Conservation (phyloP, 2,797 vertebrate species). For the Anguilla marmorata region DNA sequence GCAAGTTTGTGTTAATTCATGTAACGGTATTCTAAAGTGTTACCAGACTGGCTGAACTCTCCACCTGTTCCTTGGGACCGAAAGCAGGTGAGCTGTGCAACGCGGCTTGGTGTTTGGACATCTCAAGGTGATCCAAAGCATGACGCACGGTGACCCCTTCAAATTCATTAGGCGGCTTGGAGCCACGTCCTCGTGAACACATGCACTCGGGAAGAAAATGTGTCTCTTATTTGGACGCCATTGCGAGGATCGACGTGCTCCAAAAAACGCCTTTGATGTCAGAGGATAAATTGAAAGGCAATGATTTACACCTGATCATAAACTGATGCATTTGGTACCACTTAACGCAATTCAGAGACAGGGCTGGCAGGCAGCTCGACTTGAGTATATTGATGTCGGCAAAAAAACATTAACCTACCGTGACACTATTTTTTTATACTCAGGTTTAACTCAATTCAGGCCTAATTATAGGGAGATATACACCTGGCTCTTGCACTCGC, state of each 20-base stretch:
- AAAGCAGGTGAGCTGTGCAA: not conserved
- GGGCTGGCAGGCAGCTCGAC: constrained; percentile 26
- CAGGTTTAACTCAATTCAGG: constrained; percentile 66
- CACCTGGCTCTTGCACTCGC: constrained; percentile 71
- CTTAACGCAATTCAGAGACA: constrained; percentile 23
- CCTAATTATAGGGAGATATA: constrained; percentile 71
- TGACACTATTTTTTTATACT: constrained; percentile 62
- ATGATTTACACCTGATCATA: constrained; percentile 53
- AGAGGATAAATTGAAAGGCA: constrained; percentile 44
- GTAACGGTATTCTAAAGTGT: not conserved
- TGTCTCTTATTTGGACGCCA: constrained; percentile 42
- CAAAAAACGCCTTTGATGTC: constrained; percentile 51
- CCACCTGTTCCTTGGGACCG: not conserved
- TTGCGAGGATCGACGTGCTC: constrained; percentile 34
- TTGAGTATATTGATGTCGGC: constrained; percentile 28
- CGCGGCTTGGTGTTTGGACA: not conserved
- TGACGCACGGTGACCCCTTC: constrained; percentile 10
- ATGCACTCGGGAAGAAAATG: constrained; percentile 40
- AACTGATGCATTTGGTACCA: constrained; percentile 42
- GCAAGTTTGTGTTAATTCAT: too few relatives aligned
- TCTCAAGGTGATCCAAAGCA: not conserved
- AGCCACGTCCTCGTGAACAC: constrained; percentile 53
- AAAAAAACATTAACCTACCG: constrained; percentile 57
- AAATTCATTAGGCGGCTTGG: constrained; percentile 41
- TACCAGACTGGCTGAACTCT: not conserved